Evolutionary conservation across 2,113 vertebrate species (phyloP), one percentile per base, ranked within the genome.

Genomic region (Hirundichthys speculiger): DNA sequence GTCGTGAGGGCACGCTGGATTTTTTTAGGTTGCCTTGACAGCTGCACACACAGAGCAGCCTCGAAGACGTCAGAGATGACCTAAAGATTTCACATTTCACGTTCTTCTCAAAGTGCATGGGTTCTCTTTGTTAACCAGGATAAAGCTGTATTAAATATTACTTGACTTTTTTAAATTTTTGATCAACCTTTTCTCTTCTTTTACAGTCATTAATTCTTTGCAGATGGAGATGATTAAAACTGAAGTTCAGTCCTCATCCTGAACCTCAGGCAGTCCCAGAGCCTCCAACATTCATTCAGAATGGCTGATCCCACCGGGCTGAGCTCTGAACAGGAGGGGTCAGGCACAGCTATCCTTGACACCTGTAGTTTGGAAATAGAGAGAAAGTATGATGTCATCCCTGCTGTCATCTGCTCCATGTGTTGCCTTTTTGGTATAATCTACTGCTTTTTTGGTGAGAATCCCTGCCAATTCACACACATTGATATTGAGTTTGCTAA

Each of bases 361-460:
- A 67, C 69, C 51, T 96, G 95, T 64, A 87, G 86, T 67, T 83
- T 94, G 83, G 92, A 94, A 71, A 89, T 92, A 4, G 86, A 91
- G 69, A 87, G 92, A 58, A 89, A 84, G 55, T 93, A 94, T 79
- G 92, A 95, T 14, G 39, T 94, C 75, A 89, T 94, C 69, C 95
- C 95, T 1, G 87, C 93, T 0, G 89, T 94, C 75, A 93, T 94
- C 80, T 95, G 92, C 83, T 92, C 92, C 66, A 94, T 96, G 84
- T 94, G 93, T 85, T 95, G 94, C 88, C 89, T 95, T 63, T 95
- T 96, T 58, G 94, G 95, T 41, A 91, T 96, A 84, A 92, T 95
- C 88, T 96, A 95, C 86, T 94, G 94, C 87, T 95, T 95, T 90
- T 95, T 96, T 39, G 94, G 94, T 96, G 85, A 95, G 94, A 19